Evolutionary conservation across 2,113 vertebrate genomes (phyloP), one percentile per base, ranked within the genome.

Genomic region (Mobula birostris): DNA sequence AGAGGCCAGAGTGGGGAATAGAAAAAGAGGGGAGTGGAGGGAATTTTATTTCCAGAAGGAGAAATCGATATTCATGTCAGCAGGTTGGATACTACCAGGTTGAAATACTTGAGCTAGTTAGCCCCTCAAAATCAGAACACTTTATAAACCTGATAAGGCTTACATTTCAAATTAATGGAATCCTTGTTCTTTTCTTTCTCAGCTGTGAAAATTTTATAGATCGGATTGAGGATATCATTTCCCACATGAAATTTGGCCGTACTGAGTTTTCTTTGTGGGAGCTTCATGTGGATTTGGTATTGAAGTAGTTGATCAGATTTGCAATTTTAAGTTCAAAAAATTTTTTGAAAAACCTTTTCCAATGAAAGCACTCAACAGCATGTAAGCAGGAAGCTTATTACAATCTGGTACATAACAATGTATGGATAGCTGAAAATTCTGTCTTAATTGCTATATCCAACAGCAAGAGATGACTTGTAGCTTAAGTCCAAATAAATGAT

Each of bases 191-290:
- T 58, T 85, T 58, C 40, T 58, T 58, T 85, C 24, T 85, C 82
- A 85, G 82, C 82, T 85, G 82, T 85, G 82, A 85, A 85, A 56
- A 85, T 58, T 56, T 85, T 27, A 58, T 83, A 12, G 82, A 85
- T 58, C 48, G 48, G 21, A 36, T 48, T 58, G 48, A 24, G 21
- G 70, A 21, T 74, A 5, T 58, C 58, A 21, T 83, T 27, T 58
- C 27, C 48, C 82, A 9, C 7, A 5, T 1, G 58, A 58, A 21
- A 24, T 2, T 85, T 85, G 82, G 48, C 48, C 48, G 56, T 27
- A 24, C 82, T 27, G 82, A 2, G 48, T 21, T 85, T 82, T 85
- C 82, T 85, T 85, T 40, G 21, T 27, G 40, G 7, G 82, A 48
- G 0, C 40, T 85, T 85, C 40, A 27, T 85, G 82, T 0, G 1